Evolutionary conservation across 2,888 invertebrate species (phyloP), one percentile per base, ranked within the genome.

Genomic region (Clusia tigrina): DNA sequence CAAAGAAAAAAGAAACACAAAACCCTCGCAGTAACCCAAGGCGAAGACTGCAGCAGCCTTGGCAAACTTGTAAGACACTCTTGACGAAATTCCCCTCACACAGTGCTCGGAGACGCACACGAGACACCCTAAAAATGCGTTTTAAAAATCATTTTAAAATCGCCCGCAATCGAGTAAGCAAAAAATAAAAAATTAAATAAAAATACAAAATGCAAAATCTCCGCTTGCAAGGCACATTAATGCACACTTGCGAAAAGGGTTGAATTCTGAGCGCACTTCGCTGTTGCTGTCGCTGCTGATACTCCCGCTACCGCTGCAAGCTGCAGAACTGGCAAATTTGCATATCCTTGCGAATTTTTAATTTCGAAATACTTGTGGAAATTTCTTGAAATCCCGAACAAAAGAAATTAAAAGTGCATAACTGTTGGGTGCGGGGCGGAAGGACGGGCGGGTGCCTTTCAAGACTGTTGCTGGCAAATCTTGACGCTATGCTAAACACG

Each of bases 301-400:
- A n/a, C 18, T 10, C 52, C 52, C 20, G 22, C 6, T 10, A 6
- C 6, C 48, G 6, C 22, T 10, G 10, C n/a, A n/a, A n/a, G 63
- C 63, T 65, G 70, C 67, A 66, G 65, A 63, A 72, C 72, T 71
- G 68, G 67, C n/a, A n/a, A 68, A 67, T 72, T 72, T 71, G 72
- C 71, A 71, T 72, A 69, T 69, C 65, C 62, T 65, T 68, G 64
- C 64, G 62, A 67, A 63, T 67, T 70, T 67, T 69, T 67, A 67
- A 69, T 69, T 67, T 65, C 54, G 26, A 63, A 32, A 66, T 64
- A 68, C 62, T 67, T 63, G 62, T 62, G 65, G 42, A 64, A 67
- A 58, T 67, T 67, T 66, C 67, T 69, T 67, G 55, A 66, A 58
- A 61, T 38, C 61, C 52, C 48, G 62, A 63, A 64, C 18, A 57